phyloP scores from a whole-genome alignment of 2,797 vertebrate genomes.

The Tinamus major region DNA sequence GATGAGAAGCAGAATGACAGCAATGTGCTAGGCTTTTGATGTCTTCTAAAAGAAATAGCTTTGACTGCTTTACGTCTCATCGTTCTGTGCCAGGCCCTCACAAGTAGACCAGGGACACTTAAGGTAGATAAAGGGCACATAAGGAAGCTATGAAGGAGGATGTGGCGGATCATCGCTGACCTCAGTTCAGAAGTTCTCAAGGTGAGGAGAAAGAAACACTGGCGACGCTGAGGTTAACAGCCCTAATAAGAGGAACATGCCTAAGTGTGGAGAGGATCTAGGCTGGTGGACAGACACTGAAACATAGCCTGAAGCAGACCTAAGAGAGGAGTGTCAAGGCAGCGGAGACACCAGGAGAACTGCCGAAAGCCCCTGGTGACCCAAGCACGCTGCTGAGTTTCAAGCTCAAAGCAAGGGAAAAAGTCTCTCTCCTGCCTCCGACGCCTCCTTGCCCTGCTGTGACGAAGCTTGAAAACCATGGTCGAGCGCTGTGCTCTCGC shows the following conservation, averaged over 20 bases:
- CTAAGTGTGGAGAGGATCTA: background rate
- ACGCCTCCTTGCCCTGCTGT: rapidly evolving
- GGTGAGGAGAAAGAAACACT: background rate
- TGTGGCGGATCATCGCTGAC: background rate
- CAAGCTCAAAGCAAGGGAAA: background rate
- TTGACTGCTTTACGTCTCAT: background rate
- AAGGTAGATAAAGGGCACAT: background rate
- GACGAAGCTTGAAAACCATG: background rate
- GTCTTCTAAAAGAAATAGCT: background rate
- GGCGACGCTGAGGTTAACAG: background rate
- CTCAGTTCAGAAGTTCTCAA: rapidly evolving
- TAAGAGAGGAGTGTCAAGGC: too few relatives aligned
- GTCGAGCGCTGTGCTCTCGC: too few relatives aligned
- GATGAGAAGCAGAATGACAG: background rate
- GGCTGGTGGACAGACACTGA: background rate
- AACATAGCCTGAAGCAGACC: background rate
- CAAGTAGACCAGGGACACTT: too few relatives aligned
- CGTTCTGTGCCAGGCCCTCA: background rate
- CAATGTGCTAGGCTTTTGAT: background rate
- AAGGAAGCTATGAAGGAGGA: background rate
- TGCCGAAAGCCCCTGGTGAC: rapidly evolving
- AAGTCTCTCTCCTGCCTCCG: background rate
- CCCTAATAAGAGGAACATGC: background rate
- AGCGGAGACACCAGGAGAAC: rapidly evolving
- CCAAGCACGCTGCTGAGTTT: rapidly evolving